A percentile compares a stretch with the other conserved stretches of the same genome.
These are phyloP conservation scores for Atherinomorus stipes DNA, from an alignment of 2,113 vertebrate species.

Conservation along the genomic window DNA sequence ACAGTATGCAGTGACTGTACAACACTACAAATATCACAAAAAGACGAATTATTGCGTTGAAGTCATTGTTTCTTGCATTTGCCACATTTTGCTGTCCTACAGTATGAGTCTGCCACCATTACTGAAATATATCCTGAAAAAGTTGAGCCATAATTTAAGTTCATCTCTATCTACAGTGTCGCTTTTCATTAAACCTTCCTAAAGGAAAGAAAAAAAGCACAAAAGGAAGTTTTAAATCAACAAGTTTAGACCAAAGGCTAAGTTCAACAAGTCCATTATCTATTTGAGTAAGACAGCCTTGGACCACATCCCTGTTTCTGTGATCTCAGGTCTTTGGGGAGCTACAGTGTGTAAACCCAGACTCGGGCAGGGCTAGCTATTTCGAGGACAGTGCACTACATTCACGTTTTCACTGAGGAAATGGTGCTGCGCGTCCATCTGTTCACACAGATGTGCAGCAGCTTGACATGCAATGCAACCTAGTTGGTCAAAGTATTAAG, in stretches of 20 bases:
- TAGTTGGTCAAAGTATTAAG: slow-evolving; percentile 29
- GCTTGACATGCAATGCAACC: slow-evolving; percentile 16
- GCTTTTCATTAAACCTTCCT: background rate
- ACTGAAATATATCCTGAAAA: background rate
- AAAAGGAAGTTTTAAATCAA: background rate
- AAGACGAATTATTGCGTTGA: background rate
- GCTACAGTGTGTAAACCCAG: slow-evolving; percentile 40
- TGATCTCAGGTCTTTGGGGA: slow-evolving; percentile 53
- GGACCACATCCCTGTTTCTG: slow-evolving; percentile 3
- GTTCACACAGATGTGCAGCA: slow-evolving; percentile 49
- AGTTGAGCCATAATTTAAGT: background rate
- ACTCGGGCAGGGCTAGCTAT: slow-evolving; percentile 57
- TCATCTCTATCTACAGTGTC: background rate
- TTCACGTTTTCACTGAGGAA: slow-evolving; percentile 41
- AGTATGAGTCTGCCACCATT: background rate
- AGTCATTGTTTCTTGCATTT: background rate
- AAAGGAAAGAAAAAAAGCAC: background rate
- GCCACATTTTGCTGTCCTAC: background rate
- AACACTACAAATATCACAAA: background rate
- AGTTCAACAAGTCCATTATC: slow-evolving; percentile 16
- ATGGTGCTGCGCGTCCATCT: slow-evolving; percentile 49
- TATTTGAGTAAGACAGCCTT: slow-evolving; percentile 29
- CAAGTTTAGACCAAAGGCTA: slow-evolving; percentile 2
- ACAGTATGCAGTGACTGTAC: background rate
- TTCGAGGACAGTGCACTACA: slow-evolving; percentile 64